These are phyloP conservation scores for Thymelicus sylvestris DNA, from an alignment of 2,888 invertebrate genomes.

Conservation along the genomic window DNA sequence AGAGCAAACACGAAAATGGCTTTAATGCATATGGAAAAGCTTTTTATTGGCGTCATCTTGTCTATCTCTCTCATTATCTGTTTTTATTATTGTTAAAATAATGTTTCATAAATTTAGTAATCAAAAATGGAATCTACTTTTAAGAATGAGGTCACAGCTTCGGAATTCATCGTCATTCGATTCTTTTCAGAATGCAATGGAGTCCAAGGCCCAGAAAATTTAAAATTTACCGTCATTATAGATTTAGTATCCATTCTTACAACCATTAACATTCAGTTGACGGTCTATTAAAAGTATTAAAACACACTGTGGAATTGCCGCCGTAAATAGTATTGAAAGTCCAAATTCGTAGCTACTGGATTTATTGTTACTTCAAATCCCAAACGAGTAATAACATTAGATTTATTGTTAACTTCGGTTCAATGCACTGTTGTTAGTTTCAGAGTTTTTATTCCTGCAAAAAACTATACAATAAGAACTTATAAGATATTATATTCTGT, in stretches of 20 bases:
- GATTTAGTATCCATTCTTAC: neutral
- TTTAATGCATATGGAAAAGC: too few relatives aligned
- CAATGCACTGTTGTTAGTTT: constrained; percentile 1
- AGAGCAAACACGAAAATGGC: too few relatives aligned
- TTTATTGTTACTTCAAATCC: constrained; percentile 25
- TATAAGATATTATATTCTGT: neutral
- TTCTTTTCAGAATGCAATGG: too few relatives aligned
- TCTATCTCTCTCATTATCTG: too few relatives aligned
- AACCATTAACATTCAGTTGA: constrained; percentile 20
- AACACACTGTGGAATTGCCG: constrained; percentile 16
- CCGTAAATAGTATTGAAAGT: constrained; percentile 25
- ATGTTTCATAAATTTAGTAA: too few relatives aligned
- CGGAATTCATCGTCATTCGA: too few relatives aligned
- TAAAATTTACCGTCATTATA: too few relatives aligned
- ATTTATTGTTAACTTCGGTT: constrained; percentile 4
- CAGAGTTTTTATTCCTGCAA: constrained; percentile 11
- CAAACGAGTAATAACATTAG: constrained; percentile 4
- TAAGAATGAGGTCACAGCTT: too few relatives aligned
- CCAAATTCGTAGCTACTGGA: constrained; percentile 20
- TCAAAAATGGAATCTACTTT: too few relatives aligned
- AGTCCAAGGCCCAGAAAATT: too few relatives aligned
- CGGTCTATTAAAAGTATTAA: constrained; percentile 11
- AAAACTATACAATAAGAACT: neutral
- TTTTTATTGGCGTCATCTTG: too few relatives aligned
- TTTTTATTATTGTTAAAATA: too few relatives aligned